phyloP scores from a whole-genome alignment of 2,888 invertebrate species.

The Zhengitettix transpicula region DNA sequence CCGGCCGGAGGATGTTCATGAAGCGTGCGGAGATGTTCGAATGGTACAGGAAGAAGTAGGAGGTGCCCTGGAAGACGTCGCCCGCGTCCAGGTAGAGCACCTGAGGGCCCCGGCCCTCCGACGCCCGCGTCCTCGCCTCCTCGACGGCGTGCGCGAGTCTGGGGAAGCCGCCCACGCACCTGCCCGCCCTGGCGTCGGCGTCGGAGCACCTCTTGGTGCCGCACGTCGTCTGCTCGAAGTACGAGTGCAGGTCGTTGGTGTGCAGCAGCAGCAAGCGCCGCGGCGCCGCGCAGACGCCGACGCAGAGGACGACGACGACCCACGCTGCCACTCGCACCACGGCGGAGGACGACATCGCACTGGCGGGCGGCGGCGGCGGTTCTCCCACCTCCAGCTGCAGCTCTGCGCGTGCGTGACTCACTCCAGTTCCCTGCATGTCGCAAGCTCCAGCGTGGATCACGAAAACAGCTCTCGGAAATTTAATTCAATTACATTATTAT shows the following conservation, averaged over 20 bases:
- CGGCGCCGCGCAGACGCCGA: too few relatives aligned
- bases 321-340: too few relatives aligned
- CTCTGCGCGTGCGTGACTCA: too few relatives aligned
- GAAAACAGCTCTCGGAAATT: too few relatives aligned
- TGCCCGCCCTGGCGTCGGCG: constrained; percentile 54
- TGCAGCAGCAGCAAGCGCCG: constrained; percentile 53
- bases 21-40: constrained; percentile 64
- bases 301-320: too few relatives aligned
- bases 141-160: constrained; percentile 42
- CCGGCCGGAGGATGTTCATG: constrained; percentile 60
- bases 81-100: constrained; percentile 82
- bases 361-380: too few relatives aligned
- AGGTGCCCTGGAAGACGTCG: constrained; percentile 78
- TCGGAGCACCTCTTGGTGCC: too few relatives aligned
- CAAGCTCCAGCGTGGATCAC: too few relatives aligned
- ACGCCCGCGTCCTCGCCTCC: constrained; percentile 66
- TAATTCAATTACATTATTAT: too few relatives aligned
- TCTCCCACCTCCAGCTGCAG: too few relatives aligned
- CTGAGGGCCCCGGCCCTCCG: constrained; percentile 40
- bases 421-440: too few relatives aligned
- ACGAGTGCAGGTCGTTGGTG: constrained; percentile 83
- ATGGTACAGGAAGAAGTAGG: constrained; percentile 71
- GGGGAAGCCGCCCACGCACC: constrained; percentile 39
- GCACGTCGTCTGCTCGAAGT: constrained; percentile 58
- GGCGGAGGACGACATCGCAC: too few relatives aligned